phyloP scores from a whole-genome alignment of 2,113 vertebrate genomes.

The Eclectus roratus region DNA sequence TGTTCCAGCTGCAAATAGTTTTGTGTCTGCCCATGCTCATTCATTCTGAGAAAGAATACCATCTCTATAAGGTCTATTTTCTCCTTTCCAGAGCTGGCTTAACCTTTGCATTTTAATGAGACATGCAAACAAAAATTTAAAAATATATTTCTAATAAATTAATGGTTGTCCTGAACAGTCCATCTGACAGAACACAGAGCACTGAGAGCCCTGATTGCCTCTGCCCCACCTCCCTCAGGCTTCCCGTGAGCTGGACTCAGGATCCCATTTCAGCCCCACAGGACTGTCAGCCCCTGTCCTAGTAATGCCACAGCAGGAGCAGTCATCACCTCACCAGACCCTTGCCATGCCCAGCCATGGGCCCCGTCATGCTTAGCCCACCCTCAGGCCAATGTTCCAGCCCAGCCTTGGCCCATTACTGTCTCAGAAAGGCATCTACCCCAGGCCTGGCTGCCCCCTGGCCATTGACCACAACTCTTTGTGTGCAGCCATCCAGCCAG shows the following conservation, averaged over 20 bases:
- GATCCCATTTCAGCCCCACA: neutral
- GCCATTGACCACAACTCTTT: too few relatives aligned
- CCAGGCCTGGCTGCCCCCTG: neutral
- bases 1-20: neutral
- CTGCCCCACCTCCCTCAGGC: neutral
- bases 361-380: fast-evolving
- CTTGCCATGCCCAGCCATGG: too few relatives aligned
- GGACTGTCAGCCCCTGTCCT: neutral
- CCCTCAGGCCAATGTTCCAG: fast-evolving
- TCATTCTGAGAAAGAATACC: neutral
- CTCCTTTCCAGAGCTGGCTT: neutral
- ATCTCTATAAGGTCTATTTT: neutral
- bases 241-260: neutral
- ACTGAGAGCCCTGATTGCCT: neutral
- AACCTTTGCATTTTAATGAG: neutral
- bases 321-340: neutral
- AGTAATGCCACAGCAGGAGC: neutral
- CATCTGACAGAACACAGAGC: neutral
- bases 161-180: neutral
- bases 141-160: neutral
- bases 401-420: neutral
- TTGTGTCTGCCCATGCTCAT: neutral
- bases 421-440: neutral
- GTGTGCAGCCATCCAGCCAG: too few relatives aligned
- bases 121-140: neutral